These are phyloP conservation scores for Drosophila nebulosa DNA, from an alignment of 1,140 invertebrate genomes.

Conservation along the genomic window DNA sequence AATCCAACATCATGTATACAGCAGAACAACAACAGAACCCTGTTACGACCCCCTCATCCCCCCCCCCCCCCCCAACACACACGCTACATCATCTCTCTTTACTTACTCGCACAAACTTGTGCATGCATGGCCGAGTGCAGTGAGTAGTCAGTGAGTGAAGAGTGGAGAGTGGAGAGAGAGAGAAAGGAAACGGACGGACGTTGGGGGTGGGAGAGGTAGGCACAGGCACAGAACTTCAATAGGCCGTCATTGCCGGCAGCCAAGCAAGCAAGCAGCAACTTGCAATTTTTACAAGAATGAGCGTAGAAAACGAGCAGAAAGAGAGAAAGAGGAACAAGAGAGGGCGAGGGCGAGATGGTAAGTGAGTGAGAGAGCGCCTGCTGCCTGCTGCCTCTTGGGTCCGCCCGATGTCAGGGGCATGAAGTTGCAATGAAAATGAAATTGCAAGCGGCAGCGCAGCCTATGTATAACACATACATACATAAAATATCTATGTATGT, in stretches of 20 bases:
- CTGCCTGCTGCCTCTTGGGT: background rate
- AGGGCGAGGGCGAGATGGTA: slow-evolving; percentile 18
- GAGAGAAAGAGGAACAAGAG: slow-evolving; percentile 32
- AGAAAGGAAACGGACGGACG: no score
- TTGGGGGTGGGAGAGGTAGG: background rate
- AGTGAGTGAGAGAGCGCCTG: background rate
- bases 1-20: no score
- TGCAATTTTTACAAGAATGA: slow-evolving; percentile 71
- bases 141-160: background rate
- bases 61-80: background rate
- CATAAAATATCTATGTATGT: slow-evolving; percentile 13
- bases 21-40: background rate
- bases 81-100: background rate
- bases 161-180: background rate
- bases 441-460: slow-evolving; percentile 55
- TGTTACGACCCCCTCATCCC: background rate
- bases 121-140: slow-evolving; percentile 46
- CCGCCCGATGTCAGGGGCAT: slow-evolving; percentile 69
- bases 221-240: slow-evolving; percentile 49
- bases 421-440: slow-evolving; percentile 77
- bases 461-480: slow-evolving; percentile 20
- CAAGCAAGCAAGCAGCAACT: slow-evolving; percentile 31
- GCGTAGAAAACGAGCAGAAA: slow-evolving; percentile 61
- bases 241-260: slow-evolving; percentile 39
- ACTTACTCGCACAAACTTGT: background rate